Evolutionary conservation across 2,113 vertebrate species (phyloP).

Genomic region (Colaptes auratus): DNA sequence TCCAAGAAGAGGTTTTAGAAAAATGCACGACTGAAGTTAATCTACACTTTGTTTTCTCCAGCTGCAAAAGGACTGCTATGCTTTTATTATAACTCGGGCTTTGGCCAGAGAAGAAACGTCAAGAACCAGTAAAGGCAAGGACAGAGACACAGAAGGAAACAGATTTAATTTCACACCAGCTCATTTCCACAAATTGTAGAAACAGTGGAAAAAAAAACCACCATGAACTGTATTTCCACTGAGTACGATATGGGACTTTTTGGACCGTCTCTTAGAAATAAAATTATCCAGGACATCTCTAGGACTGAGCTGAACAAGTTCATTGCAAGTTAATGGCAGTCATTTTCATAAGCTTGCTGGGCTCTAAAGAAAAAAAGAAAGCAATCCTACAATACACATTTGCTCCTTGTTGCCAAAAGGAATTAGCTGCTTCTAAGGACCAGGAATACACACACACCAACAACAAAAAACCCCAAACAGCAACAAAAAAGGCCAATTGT

Average conservation of each 20-base stretch:
- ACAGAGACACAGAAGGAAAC: neutral
- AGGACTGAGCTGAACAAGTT: neutral
- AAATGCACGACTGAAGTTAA: neutral
- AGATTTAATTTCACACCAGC: slow-evolving; percentile 21
- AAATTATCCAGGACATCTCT: neutral
- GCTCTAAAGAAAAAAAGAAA: neutral
- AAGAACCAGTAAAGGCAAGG: neutral
- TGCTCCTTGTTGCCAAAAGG: neutral
- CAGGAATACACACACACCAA: neutral
- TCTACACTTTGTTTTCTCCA: neutral
- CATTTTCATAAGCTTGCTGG: neutral
- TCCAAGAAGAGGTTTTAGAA: neutral
- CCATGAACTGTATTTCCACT: neutral
- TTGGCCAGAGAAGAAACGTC: neutral
- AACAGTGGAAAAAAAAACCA: neutral
- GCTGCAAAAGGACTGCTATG: neutral
- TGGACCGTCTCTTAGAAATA: neutral
- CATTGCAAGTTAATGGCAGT: neutral
- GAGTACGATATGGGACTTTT: neutral
- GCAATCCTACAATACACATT: no score
- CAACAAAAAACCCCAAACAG: neutral
- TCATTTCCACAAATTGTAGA: slow-evolving; percentile 11
- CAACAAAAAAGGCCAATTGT: neutral
- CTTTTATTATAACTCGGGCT: neutral
- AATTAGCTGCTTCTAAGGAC: neutral